Evolutionary conservation across 2,888 invertebrate species (phyloP), one percentile per base, ranked within the genome.

Genomic region (Petrophora chlorosata): DNA sequence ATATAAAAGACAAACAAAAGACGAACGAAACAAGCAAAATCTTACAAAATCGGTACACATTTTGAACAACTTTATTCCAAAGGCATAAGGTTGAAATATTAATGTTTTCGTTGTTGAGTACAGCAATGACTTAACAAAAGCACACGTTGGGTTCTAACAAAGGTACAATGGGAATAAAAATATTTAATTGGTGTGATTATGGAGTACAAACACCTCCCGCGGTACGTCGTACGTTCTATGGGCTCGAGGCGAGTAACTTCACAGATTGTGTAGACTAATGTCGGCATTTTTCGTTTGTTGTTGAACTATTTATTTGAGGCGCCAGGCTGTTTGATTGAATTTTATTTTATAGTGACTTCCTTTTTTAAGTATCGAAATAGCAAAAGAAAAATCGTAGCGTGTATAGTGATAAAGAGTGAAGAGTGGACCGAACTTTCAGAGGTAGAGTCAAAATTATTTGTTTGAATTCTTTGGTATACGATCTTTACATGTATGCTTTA

Each of bases 121-220:
- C 26, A 14, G 70, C 78, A 80, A 78, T 73, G 65, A 72, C 69
- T 67, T 65, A 77, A 85, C 82, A 87, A 84, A 79, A 76, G 75
- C 68, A 65, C 69, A 73, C 71, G 70, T 73, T 64, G 62, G 59
- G 26, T 44, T 50, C 62, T 70, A 73, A 82, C 76, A 87, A 85
- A 79, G 76, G 76, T 49, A 69, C 73, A 85, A 82, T 82, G 79
- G 80, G 80, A 84, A 86, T 77, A 79, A 85, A 86, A 86, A 85
- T 81, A 85, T 85, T 81, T 86, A 88, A 88, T 88, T 88, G 86
- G 84, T 76, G 79, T 86, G 80, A 86, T 88, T 86, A 85, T 61
- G 67, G 68, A 63, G 68, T 65, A 83, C 83, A 85, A 84, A 86
- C 84, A 85, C 84, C 86, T 80, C 88, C 86, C 76, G 86, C 60